Evolutionary conservation across 2,113 vertebrate genomes (phyloP).

Genomic region (Ailurus styani): DNA sequence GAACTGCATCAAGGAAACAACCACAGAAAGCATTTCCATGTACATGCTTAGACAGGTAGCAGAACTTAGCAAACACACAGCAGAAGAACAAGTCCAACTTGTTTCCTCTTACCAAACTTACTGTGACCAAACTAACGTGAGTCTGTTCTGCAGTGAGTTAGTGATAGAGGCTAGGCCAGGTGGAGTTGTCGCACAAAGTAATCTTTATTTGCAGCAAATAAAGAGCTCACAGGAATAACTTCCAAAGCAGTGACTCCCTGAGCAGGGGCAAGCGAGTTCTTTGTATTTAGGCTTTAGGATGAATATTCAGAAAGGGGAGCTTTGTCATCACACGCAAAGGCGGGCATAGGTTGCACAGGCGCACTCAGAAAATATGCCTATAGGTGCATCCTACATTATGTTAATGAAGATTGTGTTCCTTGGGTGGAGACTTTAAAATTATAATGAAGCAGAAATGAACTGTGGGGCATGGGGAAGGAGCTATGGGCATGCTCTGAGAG

Average conservation of each 20-base stretch:
- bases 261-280: background rate
- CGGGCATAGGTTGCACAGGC: background rate
- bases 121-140: background rate
- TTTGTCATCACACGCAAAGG: background rate
- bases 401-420: background rate
- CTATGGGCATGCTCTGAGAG: background rate
- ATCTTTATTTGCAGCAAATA: background rate
- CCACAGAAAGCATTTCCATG: background rate
- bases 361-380: background rate
- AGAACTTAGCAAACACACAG: background rate
- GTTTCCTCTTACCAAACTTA: background rate
- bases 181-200: background rate
- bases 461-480: background rate
- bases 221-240: background rate
- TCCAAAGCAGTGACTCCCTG: background rate
- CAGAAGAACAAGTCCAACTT: background rate
- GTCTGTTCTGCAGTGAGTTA: background rate
- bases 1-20: background rate
- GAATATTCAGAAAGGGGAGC: background rate
- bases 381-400: background rate
- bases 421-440: background rate
- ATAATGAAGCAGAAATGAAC: background rate
- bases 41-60: background rate
- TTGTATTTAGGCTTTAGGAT: background rate
- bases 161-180: background rate